A percentile compares a stretch with the other conserved stretches of the same genome.
Evolutionary conservation across 2,113 vertebrate genomes (phyloP).

Genomic region (Lampris incognitus): DNA sequence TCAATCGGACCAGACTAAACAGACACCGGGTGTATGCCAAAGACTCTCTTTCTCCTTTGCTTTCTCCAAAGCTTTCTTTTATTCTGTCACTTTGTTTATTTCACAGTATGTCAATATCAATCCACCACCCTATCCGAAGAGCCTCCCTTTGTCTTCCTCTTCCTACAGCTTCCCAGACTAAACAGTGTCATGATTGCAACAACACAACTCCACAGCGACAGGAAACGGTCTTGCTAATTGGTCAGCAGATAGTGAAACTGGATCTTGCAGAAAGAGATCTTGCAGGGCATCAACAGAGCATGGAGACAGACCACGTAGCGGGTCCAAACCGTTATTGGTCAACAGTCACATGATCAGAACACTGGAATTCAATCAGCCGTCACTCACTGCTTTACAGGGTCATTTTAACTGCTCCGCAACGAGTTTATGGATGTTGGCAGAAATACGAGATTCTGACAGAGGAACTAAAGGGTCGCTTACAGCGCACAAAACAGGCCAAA

Average conservation of each 20-base stretch:
- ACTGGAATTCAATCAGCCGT: constrained; percentile 29
- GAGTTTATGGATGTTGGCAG: constrained; percentile 27
- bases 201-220: constrained; percentile 11
- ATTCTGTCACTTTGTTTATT: constrained; percentile 38
- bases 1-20: constrained; percentile 64
- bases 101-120: constrained; percentile 50
- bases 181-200: constrained; percentile 40
- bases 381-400: neutral
- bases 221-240: constrained; percentile 41
- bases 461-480: constrained; percentile 27
- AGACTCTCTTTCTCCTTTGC: constrained; percentile 21
- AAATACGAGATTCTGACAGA: constrained; percentile 26
- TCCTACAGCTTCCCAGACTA: constrained; percentile 49
- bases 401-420: constrained; percentile 3
- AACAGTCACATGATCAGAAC: constrained; percentile 8
- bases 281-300: neutral
- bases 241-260: constrained; percentile 39
- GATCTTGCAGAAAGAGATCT: neutral
- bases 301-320: neutral
- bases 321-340: constrained; percentile 9
- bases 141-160: constrained; percentile 7
- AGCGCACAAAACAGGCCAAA: constrained; percentile 12
- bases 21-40: constrained; percentile 35
- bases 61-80: constrained; percentile 25
- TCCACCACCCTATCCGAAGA: constrained; percentile 11